Evolutionary conservation across 2,888 invertebrate species (phyloP), one percentile per base, ranked within the genome.

Genomic region (Lamproptera curius): DNA sequence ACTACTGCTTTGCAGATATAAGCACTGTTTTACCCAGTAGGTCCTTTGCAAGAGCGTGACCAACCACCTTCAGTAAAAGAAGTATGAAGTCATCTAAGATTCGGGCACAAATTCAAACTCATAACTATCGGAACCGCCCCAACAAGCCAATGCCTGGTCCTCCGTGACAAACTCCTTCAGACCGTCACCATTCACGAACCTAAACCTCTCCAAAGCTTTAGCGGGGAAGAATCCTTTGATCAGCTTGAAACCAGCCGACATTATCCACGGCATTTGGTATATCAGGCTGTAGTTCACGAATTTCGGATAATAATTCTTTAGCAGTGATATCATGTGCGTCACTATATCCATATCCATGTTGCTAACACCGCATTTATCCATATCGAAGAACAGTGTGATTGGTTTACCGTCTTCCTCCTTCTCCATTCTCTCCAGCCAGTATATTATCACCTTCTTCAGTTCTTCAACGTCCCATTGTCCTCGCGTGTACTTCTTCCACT

Each of bases 291-390:
- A 94, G 63, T 95, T 96, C 55, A 95, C 76, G 64, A 93, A 91
- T 69, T 91, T 91, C 1, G 97, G 97, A 76, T 96, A 97, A 72
- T 96, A 95, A 42, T 88, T 87, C 73, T 96, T 95, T 69, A 96
- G 93, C 46, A 95, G 88, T 41, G 91, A 91, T 58, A 96, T 95
- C 59, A 96, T 88, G 65, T 93, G 95, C 70, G 92, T 93, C 1
- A 93, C 93, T 59, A 96, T 91, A 35, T 96, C 96, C 89, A 96
- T 90, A 72, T 97, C 96, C 90, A 96, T 89, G 67, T 95, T 95
- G 20, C 91, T 89, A 20, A 96, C 62, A 0, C 96, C 95, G 53
- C 94, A 91, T 42, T 92, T 92, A 42, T 91, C 90, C 94, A 97
- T 93, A 75, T 97, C 97, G 70, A 96, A 95, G 65, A 97, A 92